Percentiles rank a stretch among this genome's conserved stretches.
phyloP scores from a whole-genome alignment of 2,113 vertebrate species.

The Dasyurus viverrinus region DNA sequence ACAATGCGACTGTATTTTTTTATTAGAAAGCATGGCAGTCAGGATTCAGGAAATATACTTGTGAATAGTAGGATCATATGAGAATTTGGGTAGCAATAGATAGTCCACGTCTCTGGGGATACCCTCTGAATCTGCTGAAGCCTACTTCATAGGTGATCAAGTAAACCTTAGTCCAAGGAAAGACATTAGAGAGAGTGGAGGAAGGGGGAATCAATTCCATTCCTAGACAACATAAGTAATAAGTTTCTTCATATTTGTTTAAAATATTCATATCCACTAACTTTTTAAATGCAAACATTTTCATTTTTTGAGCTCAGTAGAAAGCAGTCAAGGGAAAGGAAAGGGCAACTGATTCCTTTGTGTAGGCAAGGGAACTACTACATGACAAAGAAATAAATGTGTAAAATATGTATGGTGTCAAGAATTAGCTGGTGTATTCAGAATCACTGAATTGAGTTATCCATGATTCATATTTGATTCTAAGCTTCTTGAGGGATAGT shows the following conservation, averaged over 20 bases:
- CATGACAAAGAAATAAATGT: not conserved
- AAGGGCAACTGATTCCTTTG: not conserved
- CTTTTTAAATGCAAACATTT: not conserved
- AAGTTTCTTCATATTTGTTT: not conserved
- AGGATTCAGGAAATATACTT: not conserved
- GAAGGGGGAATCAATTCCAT: not conserved
- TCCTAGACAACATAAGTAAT: not conserved
- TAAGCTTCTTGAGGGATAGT: not conserved
- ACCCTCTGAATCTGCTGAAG: not conserved
- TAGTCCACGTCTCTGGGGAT: not conserved
- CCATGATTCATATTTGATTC: not conserved
- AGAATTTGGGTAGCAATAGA: not conserved
- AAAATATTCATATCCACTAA: not conserved
- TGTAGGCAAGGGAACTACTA: not conserved
- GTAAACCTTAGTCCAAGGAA: not conserved
- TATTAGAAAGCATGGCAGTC: not conserved
- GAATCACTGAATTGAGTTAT: not conserved
- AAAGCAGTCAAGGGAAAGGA: not conserved
- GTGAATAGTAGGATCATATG: not conserved
- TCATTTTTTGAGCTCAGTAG: not conserved
- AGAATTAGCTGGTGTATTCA: not conserved
- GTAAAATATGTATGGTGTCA: not conserved
- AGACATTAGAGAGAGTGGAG: not conserved
- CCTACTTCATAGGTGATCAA: not conserved
- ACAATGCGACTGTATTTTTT: not conserved